A percentile compares a stretch with the other conserved stretches of the same genome.
phyloP scores from a whole-genome alignment of 2,113 vertebrate species.

The Thamnophis sirtalis region DNA sequence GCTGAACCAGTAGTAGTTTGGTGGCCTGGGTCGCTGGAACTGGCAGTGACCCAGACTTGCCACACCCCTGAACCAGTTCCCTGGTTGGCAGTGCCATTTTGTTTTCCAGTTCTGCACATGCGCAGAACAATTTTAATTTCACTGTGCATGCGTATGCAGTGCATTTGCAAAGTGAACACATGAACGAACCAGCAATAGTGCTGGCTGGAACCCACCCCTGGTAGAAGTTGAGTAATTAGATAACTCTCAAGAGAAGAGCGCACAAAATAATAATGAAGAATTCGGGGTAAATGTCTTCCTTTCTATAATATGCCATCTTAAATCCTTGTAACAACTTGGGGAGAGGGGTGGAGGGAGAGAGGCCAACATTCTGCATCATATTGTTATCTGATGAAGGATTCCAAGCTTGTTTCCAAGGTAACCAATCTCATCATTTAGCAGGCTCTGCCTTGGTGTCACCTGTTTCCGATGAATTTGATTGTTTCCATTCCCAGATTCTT shows the following conservation, averaged over 20 bases:
- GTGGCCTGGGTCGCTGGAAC: too few species aligned
- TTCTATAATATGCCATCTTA: conserved; percentile 38
- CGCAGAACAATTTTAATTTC: too few species aligned
- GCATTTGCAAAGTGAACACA: too few species aligned
- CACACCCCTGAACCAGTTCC: too few species aligned
- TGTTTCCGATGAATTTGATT: conserved; percentile 46
- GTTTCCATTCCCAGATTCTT: conserved; percentile 51
- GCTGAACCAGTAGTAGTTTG: too few species aligned
- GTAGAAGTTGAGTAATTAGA: background rate
- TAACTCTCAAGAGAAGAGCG: background rate
- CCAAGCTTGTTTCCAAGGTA: conserved; percentile 69
- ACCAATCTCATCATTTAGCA: conserved; percentile 55
- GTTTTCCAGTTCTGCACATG: too few species aligned
- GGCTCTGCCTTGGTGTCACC: conserved; percentile 38
- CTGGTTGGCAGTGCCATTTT: too few species aligned
- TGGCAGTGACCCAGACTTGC: too few species aligned
- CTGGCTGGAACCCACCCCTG: too few species aligned
- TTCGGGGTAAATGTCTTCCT: conserved; percentile 1
- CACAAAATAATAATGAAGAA: background rate
- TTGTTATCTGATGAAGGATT: conserved; percentile 61
- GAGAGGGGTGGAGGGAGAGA: conserved; percentile 34
- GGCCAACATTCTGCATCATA: conserved; percentile 49
- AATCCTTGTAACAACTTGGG: conserved; percentile 26
- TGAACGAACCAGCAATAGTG: too few species aligned
- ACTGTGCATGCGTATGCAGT: too few species aligned